Evolutionary conservation across 2,888 invertebrate genomes (phyloP), one percentile per base, ranked within the genome.

Genomic region (Drosophila robusta): DNA sequence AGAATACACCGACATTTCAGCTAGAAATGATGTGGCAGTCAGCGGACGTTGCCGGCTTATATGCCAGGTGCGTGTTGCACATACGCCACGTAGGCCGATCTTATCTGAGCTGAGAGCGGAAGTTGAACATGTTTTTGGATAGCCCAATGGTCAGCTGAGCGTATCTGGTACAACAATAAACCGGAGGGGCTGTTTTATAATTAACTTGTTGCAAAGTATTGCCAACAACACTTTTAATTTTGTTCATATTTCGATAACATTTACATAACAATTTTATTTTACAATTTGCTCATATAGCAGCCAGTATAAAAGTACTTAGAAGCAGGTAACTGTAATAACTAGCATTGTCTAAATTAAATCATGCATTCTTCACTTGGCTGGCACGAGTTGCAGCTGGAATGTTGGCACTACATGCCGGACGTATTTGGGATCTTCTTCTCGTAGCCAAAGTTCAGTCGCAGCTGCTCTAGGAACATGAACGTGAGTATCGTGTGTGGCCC

Each of bases 401-500:
- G 82, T 83, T 69, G 64, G 57, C 57, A 69, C 78, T 81, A 41
- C 51, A 32, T 18, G 8, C 24, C 29, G 42, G 44, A 12, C 36
- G 2, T 7, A 9, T 46, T 38, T 9, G 9, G 8, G 12, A 1
- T 18, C 7, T 47, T 14, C 42, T 80, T 77, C 36, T 58, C 29
- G n/a, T 58, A 58, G 38, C 97, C 97, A 90, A 97, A 97, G 89
- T 96, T 95, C 70, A 96, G 93, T 90, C 98, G 93, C 50, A 99
- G 93, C 93, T 99, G 99, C 93, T 99, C 99, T 87, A 99, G 94
- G 93, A 99, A 97, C 57, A 99, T 94, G 92, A 99, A 99, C 1
- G 98, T 98, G 14, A 99, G 93, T 70, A 99, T 96, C 2, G 99
- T 99, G 79, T 99, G 99, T 5, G 99, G 99, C 4, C 98, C 99